Base-by-base conservation (phyloP, 2,888 invertebrate species). In the Julus scandinavius region DNA sequence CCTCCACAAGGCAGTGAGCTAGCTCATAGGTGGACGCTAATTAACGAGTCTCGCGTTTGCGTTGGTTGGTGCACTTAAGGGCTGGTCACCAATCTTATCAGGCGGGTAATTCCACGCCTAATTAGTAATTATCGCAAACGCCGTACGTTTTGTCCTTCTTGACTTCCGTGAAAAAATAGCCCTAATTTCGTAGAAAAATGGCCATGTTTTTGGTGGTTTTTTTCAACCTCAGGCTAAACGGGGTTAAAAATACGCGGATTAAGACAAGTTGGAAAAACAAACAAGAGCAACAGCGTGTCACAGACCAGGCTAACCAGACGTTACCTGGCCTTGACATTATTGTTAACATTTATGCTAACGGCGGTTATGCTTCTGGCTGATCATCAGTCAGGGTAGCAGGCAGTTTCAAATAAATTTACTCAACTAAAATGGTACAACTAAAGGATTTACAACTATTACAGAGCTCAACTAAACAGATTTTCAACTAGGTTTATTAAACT, bases 101-200 rank as follows among this genome's bases (percentile, higher is more conserved):
- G 20, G 72, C 72, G 29, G 72, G 72, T 72, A 72, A 72, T 72
- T 72, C 72, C 72, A 20, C 72, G 72, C 72, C 72, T 72, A 72
- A 72, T 72, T 72, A 72, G 20, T 72, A 72, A 72, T 72, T 72
- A 72, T n/a, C 9, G 72, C 72, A n/a, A 72, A 72, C 72, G 72
- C 72, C 72, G 72, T 72, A 29, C 72, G n/a, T 72, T 72, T 72
- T 72, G 72, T 72, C 72, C 72, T 72, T 72, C 72, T 72, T 72
- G 72, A 72, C 29, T 72, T 72, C 72, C 72, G 72, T 72, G 72
- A 72, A 72, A 72, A 72, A 72, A 72, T 72, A 72, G 72, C 72
- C 72, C n/a, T 72, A 72, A 4, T 72, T 72, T 72, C 72, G 20
- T 9, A 20, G 72, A 20, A 72, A 72, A 72, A 72, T 72, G 9